Base-by-base conservation (phyloP, 2,113 vertebrate species). In the Ploceus nigricollis region DNA sequence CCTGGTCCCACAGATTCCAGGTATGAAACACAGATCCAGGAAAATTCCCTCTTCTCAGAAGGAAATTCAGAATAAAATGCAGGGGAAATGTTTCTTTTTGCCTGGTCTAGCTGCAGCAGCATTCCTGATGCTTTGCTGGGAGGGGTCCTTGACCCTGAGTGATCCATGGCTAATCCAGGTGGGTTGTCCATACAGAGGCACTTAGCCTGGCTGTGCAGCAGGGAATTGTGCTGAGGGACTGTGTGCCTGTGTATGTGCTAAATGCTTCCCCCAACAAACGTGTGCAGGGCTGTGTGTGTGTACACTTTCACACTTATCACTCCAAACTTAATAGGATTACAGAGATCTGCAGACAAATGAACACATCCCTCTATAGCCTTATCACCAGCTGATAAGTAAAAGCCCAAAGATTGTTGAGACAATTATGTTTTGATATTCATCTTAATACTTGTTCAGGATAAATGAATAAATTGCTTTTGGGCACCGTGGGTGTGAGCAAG, bases 351-450 rank as follows among this genome's bases (percentile, higher is more conserved):
- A 97, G 98, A 92, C 96, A 95, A 97, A 96, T 92, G 94, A 89
- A 92, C 86, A 19, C 7, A 86, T 44, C 60, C 13, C 94, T 94
- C 28, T 82, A 86, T 44, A 93, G 87, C 79, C 48, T 96, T 97
- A 94, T 95, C 96, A 39, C 73, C 56, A 33, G 71, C 97, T 96
- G 97, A 97, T 98, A 97, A 97, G 96, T 96, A 91, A 97, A 97
- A 96, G 96, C 97, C 95, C 95, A 94, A 94, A 95, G 93, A 97
- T 98, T 90, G 95, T 85, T 95, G 96, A 96, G 97, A 97, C 95
- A 94, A 97, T 94, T 96, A 91, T 95, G 93, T 95, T 97, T 96
- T 64, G 94, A 97, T 96, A 96, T 98, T 97, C 94, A 97, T 97
- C 97, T 97, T 96, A 76, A 95, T 83, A 81, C 93, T 94, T 84